Conservation (phyloP, 2,797 vertebrate genomes). For the Neosalanx taihuensis region DNA sequence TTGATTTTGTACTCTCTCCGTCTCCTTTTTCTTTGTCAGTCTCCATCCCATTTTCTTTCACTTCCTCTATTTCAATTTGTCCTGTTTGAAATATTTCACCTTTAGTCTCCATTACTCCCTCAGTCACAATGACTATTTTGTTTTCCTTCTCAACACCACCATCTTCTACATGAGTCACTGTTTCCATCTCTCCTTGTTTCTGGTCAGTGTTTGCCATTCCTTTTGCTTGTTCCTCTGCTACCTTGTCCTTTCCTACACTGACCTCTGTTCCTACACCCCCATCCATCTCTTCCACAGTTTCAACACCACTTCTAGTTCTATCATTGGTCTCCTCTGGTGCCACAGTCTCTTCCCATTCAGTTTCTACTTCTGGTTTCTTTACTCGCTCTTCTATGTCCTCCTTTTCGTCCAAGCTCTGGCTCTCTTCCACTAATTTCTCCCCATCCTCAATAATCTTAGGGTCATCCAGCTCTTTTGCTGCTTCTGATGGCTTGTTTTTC, state of each 20-base stretch:
- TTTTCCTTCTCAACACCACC: slow-evolving; percentile 30
- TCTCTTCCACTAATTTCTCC: slow-evolving; percentile 44
- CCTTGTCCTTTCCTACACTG: slow-evolving; percentile 28
- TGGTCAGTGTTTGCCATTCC: slow-evolving; percentile 8
- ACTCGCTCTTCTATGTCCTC: slow-evolving; percentile 30
- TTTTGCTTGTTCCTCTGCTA: slow-evolving; percentile 18
- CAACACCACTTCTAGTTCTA: slow-evolving; percentile 35
- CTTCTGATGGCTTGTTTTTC: slow-evolving; percentile 49
- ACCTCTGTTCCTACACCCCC: slow-evolving; percentile 35
- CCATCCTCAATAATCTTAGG: slow-evolving; percentile 54
- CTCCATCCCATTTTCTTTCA: slow-evolving; percentile 56
- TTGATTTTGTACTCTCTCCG: neutral
- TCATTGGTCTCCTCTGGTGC: slow-evolving; percentile 40
- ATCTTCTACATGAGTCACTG: slow-evolving; percentile 29
- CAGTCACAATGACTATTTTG: slow-evolving; percentile 31
- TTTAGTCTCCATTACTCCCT: slow-evolving; percentile 45
- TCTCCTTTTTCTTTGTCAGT: slow-evolving; percentile 45
- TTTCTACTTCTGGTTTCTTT: slow-evolving; percentile 16
- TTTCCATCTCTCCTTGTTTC: slow-evolving; percentile 31
- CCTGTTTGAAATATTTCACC: slow-evolving; percentile 25
- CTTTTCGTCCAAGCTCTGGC: slow-evolving; percentile 14
- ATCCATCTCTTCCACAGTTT: slow-evolving; percentile 37
- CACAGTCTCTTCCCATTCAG: slow-evolving; percentile 27
- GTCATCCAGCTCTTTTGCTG: slow-evolving; percentile 62
- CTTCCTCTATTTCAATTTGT: slow-evolving; percentile 24